Base-by-base conservation (phyloP, 2,797 vertebrate genomes). In the Sebastes reedi region DNA sequence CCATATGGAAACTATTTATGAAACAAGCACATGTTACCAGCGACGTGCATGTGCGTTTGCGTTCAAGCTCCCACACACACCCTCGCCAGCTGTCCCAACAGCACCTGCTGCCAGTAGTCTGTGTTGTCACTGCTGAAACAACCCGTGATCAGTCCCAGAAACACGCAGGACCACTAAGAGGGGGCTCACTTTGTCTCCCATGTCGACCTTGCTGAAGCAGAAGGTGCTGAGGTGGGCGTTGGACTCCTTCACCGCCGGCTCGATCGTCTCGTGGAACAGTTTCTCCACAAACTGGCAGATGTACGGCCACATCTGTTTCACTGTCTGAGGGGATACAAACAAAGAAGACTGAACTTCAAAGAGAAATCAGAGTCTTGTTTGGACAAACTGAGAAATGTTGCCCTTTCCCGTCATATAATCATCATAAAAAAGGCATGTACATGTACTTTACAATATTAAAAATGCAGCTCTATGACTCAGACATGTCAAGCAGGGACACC, bases 261-360 rank as follows among this genome's bases (percentile, higher is more conserved):
- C 98, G 75, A 99, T 97, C 18, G 96, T 97, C 82, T 99, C 98
- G 30, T 91, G 95, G 86, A 99, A 97, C 68, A 99, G 87, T 76
- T 99, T 99, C 94, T 99, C 98, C 90, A 98, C 96, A 87, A 98
- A 98, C 62, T 98, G 97, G 87, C 97, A 97, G 92, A 99, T 97
- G 79, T 97, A 99, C 25, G 99, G 99, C 99, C 98, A 99, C 97
- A 99, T 98, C 87, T 99, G 98, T 74, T 97, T 97, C 68, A 99
- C 97, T 20, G 97, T 98, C 98, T 99, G 91, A 58, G 29, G 24
- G 72, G 56, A 68, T 1, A 55, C 20, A 78, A 77, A 12, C 25
- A 61, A n/a, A 65, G 29, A 16, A 65, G 29, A 25, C 20, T 58
- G 8, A 46, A 39, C 12, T 27, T 72, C 3, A 20, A 18, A 61